Evolutionary conservation across 1,140 invertebrate species (phyloP).

Genomic region (Drosophila subobscura): DNA sequence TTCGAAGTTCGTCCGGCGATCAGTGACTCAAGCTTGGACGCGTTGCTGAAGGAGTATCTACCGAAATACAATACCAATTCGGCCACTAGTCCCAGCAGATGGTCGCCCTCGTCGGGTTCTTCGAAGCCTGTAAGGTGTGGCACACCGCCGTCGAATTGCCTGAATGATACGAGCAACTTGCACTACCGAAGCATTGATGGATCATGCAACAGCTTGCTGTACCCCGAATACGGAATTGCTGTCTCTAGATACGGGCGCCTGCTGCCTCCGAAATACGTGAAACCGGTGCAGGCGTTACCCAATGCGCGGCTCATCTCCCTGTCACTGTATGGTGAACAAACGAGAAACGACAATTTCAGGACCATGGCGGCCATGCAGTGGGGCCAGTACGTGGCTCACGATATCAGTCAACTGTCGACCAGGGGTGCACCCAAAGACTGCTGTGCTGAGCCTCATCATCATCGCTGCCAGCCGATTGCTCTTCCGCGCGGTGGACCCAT

Average conservation of each 20-base stretch:
- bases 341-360: slow-evolving; percentile 87
- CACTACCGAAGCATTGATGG: slow-evolving; percentile 92
- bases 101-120: slow-evolving; percentile 9
- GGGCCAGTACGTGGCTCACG: slow-evolving; percentile 94
- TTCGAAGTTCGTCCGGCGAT: slow-evolving; percentile 41
- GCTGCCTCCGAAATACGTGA: slow-evolving; percentile 89
- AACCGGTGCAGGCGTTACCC: slow-evolving; percentile 87
- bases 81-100: slow-evolving; percentile 8
- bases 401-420: slow-evolving; percentile 89
- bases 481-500: slow-evolving; percentile 92
- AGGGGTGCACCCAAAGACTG: slow-evolving; percentile 86
- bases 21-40: slow-evolving; percentile 48
- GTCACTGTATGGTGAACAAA: slow-evolving; percentile 87
- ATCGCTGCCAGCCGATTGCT: slow-evolving; percentile 91
- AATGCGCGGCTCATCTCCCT: slow-evolving; percentile 89
- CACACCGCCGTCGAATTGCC: slow-evolving; percentile 56
- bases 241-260: slow-evolving; percentile 88
- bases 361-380: slow-evolving; percentile 92
- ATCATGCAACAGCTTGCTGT: slow-evolving; percentile 92
- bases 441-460: slow-evolving; percentile 74
- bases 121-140: slow-evolving; percentile 49
- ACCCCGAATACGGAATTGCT: slow-evolving; percentile 90
- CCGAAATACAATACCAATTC: slow-evolving; percentile 37
- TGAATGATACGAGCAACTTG: slow-evolving; percentile 83
- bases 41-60: slow-evolving; percentile 45